These are phyloP conservation scores for Dexiosoma caninum DNA, from an alignment of 2,888 invertebrate genomes.

Conservation along the genomic window DNA sequence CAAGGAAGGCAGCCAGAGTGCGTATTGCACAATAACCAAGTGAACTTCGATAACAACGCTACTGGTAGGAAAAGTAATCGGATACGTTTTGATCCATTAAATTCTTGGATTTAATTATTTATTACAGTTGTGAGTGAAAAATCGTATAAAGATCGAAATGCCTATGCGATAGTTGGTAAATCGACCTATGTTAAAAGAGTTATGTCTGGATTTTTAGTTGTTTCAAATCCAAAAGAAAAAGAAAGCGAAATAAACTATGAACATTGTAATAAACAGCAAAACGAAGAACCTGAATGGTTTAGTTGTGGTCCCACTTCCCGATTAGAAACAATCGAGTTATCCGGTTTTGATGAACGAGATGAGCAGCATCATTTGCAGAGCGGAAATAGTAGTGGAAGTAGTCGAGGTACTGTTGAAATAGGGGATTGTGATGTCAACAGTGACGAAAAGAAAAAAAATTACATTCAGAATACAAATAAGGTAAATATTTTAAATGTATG, in stretches of 20 bases:
- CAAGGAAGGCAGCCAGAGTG: constrained; percentile 17
- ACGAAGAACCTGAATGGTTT: constrained; percentile 76
- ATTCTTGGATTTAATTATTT: background rate
- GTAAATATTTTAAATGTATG: constrained; percentile 58
- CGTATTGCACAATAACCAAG: background rate
- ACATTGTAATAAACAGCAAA: constrained; percentile 70
- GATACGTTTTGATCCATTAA: background rate
- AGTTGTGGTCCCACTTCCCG: constrained; percentile 76
- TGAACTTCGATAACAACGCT: constrained; percentile 24
- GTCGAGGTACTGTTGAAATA: constrained; percentile 17
- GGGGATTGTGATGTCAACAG: constrained; percentile 50
- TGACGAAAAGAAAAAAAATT: constrained; percentile 63
- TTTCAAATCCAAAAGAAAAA: constrained; percentile 72
- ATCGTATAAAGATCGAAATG: constrained; percentile 34
- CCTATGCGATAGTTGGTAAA: constrained; percentile 60
- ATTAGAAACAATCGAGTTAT: constrained; percentile 75
- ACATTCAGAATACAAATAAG: constrained; percentile 65
- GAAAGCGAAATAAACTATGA: constrained; percentile 71
- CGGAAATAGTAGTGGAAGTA: constrained; percentile 11
- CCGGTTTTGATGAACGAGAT: constrained; percentile 75
- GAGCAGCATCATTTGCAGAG: constrained; percentile 53
- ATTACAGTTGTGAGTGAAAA: constrained; percentile 34
- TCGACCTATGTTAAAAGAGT: constrained; percentile 75
- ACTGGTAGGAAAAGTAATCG: constrained; percentile 23
- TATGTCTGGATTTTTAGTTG: constrained; percentile 72